Base-by-base conservation (phyloP, 2,888 invertebrate genomes). In the Chrysina gloriosa region DNA sequence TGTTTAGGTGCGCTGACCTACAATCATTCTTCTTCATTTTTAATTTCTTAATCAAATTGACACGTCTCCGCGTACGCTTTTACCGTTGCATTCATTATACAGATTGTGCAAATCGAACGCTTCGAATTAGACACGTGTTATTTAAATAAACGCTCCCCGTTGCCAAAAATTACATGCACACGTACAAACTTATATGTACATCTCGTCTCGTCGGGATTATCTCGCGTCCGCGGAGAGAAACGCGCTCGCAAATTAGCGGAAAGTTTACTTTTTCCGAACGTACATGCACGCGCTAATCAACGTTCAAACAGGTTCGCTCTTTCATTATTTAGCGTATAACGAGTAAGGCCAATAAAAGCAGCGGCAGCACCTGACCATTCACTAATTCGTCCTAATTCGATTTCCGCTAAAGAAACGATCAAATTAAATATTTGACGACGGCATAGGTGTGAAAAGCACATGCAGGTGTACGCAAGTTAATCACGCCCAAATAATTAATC, bases 351-450 rank as follows among this genome's bases (percentile, higher is more conserved):
- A 65, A 65, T 54, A 56, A 56, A 56, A 58, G 36, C 39, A 39
- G 27, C 58, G 42, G 21, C 45, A 65, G 65, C 65, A 65, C 65
- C 54, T 65, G 65, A 65, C 65, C 42, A 47, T 56, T 45, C 65
- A 56, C 65, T 65, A 65, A 65, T 65, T 42, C 56, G 47, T 65
- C 45, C 65, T 65, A 65, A 65, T 65, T 65, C 56, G 54, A 65
- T 65, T 65, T 65, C 54, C 54, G 45, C 29, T 65, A 65, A 65
- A 65, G 65, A 56, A 56, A 65, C 54, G 42, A 52, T 65, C 45
- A 45, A 42, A 45, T 54, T 56, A 65, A 65, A 65, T 65, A 65
- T 65, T 65, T 65, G 56, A 65, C n/a, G 31, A 54, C 54, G 42
- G 56, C 31, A 31, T 65, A 65, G 54, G 65, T 65, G 65, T 56